Percentiles rank a stretch among this genome's conserved stretches.
Conservation (phyloP, 1,140 invertebrate genomes). For the Drosophila obscura region DNA sequence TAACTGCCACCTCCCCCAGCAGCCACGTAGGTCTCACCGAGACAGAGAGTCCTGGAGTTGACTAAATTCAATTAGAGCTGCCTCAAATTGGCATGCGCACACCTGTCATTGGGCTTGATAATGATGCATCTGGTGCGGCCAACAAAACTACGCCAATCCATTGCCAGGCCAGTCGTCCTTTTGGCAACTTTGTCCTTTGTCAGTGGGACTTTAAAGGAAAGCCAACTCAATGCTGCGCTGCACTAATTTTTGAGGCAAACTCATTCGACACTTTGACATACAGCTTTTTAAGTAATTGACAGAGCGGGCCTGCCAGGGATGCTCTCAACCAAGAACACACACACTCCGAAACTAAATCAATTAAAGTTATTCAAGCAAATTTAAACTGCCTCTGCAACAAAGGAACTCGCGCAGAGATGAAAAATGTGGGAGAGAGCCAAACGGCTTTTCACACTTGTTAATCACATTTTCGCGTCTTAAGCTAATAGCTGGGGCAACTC, state of each 20-base stretch:
- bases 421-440: slow-evolving; percentile 44
- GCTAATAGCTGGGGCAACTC: slow-evolving; percentile 64
- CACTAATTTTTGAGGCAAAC: slow-evolving; percentile 44
- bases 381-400: slow-evolving; percentile 49
- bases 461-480: slow-evolving; percentile 82
- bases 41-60: slow-evolving; percentile 59
- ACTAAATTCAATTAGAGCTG: slow-evolving; percentile 79
- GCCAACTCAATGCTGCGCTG: slow-evolving; percentile 46
- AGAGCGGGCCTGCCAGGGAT: neutral
- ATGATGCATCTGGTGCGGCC: slow-evolving; percentile 77
- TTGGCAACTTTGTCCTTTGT: slow-evolving; percentile 59
- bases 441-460: slow-evolving; percentile 81
- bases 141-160: slow-evolving; percentile 62
- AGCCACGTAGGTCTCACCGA: no score
- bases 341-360: slow-evolving; percentile 70
- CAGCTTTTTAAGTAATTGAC: slow-evolving; percentile 64
- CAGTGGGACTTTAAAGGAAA: slow-evolving; percentile 40
- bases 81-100: slow-evolving; percentile 77
- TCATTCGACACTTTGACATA: slow-evolving; percentile 51
- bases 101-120: slow-evolving; percentile 78
- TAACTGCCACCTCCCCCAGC: neutral
- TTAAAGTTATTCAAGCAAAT: slow-evolving; percentile 77
- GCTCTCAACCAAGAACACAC: neutral
- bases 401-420: slow-evolving; percentile 41
- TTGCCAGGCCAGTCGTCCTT: slow-evolving; percentile 24